A percentile compares a stretch with the other conserved stretches of the same genome.
These are phyloP conservation scores for Poeciliopsis gracilis DNA, from an alignment of 2,797 vertebrate genomes.

Conservation along the genomic window DNA sequence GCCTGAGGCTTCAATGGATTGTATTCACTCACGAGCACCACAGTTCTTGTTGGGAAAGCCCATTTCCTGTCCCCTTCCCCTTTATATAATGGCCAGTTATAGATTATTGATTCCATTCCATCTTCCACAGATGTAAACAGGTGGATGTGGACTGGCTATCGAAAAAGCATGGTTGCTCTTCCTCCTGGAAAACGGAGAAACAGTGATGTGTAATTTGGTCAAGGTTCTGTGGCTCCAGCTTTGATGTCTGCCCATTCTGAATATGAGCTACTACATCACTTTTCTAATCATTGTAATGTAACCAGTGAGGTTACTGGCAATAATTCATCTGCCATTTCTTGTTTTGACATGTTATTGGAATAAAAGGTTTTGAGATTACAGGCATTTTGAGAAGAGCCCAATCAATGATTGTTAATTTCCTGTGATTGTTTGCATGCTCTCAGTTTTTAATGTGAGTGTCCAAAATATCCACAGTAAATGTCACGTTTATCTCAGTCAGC, in stretches of 20 bases:
- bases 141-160: constrained; percentile 6
- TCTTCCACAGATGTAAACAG: constrained; percentile 1
- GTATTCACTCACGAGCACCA: constrained; percentile 12
- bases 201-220: background rate
- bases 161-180: background rate
- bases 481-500: background rate
- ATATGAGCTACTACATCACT: background rate
- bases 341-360: constrained; percentile 8
- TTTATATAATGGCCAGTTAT: background rate
- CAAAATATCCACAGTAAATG: background rate
- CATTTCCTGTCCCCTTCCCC: background rate
- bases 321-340: constrained; percentile 13
- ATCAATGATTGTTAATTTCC: background rate
- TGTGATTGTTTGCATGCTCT: background rate
- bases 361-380: background rate
- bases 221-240: constrained; percentile 13
- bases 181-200: constrained; percentile 2
- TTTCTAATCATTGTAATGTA: constrained; percentile 44
- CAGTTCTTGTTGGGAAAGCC: background rate
- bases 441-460: constrained; percentile 2
- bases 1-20: constrained; percentile 34
- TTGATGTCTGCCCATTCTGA: background rate
- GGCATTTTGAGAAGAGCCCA: background rate
- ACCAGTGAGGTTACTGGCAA: constrained; percentile 8
- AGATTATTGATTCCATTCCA: background rate